These are phyloP conservation scores for Phaonia tiefii DNA, from an alignment of 2,888 invertebrate genomes.

Conservation along the genomic window DNA sequence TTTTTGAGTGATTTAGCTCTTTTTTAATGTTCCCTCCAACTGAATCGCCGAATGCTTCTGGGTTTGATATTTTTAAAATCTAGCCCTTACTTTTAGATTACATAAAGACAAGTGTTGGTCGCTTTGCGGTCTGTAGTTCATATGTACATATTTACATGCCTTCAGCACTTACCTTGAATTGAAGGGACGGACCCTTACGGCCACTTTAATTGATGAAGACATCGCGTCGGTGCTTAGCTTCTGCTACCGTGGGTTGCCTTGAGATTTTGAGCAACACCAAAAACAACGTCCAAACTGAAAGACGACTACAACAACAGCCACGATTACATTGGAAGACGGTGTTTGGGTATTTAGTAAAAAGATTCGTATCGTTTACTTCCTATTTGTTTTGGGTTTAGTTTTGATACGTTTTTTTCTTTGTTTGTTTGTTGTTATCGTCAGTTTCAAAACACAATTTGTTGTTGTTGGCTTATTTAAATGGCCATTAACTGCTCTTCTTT, in stretches of 20 bases:
- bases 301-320: constrained; percentile 5
- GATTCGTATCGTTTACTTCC: constrained; percentile 47
- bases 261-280: too few relatives aligned
- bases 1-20: too few relatives aligned
- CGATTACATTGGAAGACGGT: constrained; percentile 52
- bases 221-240: constrained; percentile 18
- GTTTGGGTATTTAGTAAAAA: background rate
- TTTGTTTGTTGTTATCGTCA: constrained; percentile 10
- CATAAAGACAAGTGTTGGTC: too few relatives aligned
- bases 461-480: background rate
- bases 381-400: constrained; percentile 34
- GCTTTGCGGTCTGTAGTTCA: too few relatives aligned
- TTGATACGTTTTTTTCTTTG: constrained; percentile 40
- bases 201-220: constrained; percentile 92
- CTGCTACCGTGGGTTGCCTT: too few relatives aligned
- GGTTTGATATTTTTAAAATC: too few relatives aligned
- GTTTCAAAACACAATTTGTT: constrained; percentile 26
- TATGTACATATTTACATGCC: too few relatives aligned
- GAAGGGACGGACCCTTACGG: constrained; percentile 94
- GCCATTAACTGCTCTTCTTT: background rate
- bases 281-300: background rate
- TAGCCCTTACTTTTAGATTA: too few relatives aligned
- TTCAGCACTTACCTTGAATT: constrained; percentile 90
- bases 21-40: too few relatives aligned
- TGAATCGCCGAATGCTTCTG: too few relatives aligned